Base-by-base conservation (phyloP, 2,888 invertebrate genomes). In the Hofmannophila pseudospretella region DNA sequence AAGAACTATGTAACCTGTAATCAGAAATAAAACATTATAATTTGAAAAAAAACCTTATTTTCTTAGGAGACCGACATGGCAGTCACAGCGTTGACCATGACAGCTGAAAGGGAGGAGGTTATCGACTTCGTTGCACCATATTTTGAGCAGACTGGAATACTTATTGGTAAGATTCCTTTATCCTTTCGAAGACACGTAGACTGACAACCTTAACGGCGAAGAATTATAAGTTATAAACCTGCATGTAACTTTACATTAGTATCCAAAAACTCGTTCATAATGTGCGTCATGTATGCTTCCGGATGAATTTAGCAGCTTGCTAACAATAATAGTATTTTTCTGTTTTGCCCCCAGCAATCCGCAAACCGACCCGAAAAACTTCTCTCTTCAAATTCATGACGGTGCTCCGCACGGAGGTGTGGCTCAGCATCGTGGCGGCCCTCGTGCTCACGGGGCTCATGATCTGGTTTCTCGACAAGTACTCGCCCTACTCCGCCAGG, bases 321-420 rank as follows among this genome's bases (percentile, higher is more conserved):
- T n/a, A n/a, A n/a, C n/a, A n/a, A n/a, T n/a, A n/a, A n/a, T n/a
- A n/a, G n/a, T n/a, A n/a, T n/a, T n/a, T n/a, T n/a, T n/a, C n/a
- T n/a, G n/a, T n/a, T n/a, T n/a, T n/a, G n/a, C n/a, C n/a, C n/a
- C n/a, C 64, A 95, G 96, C 94, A 0, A 96, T 96, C 73, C 89
- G 96, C 3, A 95, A 96, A 58, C 94, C 95, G 0, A 74, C 77
- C 0, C 88, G 93, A 0, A 92, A 93, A 67, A 94, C 95, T 0
- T 95, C 96, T 0, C 84, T 96, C 0, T 96, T 97, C 75, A 96
- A 96, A 74, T 97, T 97, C 79, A 96, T 96, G 95, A 96, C 96
- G 0, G 97, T 97, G 0, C 85, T 97, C 3, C 90, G 94, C 2
- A 80, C 93, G 0, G 96, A 96, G 71, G 96, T 97, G 0, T 96